Evolutionary conservation across 2,113 vertebrate species (phyloP), one percentile per base, ranked within the genome.

Genomic region (Tricholaema leucomelas): DNA sequence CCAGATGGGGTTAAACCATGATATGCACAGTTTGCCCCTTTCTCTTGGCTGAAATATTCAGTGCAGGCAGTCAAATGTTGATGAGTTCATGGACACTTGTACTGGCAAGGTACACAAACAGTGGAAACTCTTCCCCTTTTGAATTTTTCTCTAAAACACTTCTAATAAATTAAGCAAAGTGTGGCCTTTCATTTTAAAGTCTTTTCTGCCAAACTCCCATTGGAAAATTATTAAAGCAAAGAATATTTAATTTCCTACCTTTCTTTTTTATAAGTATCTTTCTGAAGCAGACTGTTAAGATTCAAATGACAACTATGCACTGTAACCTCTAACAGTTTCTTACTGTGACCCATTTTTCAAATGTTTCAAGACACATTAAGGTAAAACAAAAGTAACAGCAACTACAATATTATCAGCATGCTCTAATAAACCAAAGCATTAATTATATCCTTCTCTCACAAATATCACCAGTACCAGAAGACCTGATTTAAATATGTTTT

Each of bases 321-420:
- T 25, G 36, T n/a, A 58, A 61, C 12, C 28, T 91, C 31, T 5
- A 7, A 95, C 11, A 79, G 36, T 59, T 66, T 89, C 40, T 36
- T 81, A 63, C 31, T 20, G 35, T 38, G 63, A 89, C 48, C 48
- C 21, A 35, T 69, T 91, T 94, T 74, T 70, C 61, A 90, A 88
- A 69, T 65, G 40, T 78, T 92, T 82, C 89, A 61, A 83, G 64
- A 78, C 18, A 84, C 58, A 71, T 82, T 80, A 91, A 72, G 44
- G 61, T 76, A 84, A 87, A 80, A 92, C 31, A 87, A 93, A 96
- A 88, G 17, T 70, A 72, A 72, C 1, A 10, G 38, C 33, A 69
- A n/a, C 27, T 84, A 35, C 38, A 75, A 88, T 87, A 87, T 94
- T 72, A 92, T 77, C 82, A 74, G 46, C 92, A 88, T 66, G 54